These are phyloP conservation scores for Furcifer pardalis DNA, from an alignment of 2,797 vertebrate genomes.

Conservation along the genomic window DNA sequence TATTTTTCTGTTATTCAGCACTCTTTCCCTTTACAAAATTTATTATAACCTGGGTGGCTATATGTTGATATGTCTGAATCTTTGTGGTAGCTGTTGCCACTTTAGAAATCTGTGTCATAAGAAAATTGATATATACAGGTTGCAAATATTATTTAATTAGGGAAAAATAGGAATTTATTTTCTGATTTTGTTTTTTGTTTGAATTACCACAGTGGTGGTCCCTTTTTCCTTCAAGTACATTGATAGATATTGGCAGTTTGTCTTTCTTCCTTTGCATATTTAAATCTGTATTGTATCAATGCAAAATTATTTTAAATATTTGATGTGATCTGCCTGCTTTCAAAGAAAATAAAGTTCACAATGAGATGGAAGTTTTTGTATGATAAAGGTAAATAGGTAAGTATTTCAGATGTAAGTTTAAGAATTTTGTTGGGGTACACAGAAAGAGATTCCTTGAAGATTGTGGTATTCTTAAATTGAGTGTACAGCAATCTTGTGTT, in stretches of 20 bases:
- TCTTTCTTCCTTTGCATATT: background rate
- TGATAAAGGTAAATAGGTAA: no score
- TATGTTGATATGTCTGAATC: background rate
- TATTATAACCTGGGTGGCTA: background rate
- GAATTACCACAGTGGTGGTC: background rate
- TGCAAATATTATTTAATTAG: slow-evolving; percentile 3
- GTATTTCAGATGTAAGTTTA: no score
- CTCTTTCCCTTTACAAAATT: background rate
- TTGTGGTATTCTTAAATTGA: no score
- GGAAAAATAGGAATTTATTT: background rate
- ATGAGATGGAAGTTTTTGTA: background rate
- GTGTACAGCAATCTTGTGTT: no score
- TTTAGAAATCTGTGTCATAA: background rate
- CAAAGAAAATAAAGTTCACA: background rate
- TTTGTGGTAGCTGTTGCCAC: background rate
- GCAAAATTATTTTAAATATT: slow-evolving; percentile 8
- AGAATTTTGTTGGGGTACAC: no score
- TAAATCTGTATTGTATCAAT: slow-evolving; percentile 9
- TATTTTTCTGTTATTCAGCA: background rate
- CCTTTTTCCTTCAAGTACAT: background rate
- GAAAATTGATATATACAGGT: background rate
- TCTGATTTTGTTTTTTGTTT: background rate
- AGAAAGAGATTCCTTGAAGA: no score
- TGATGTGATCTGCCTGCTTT: background rate
- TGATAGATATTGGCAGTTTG: background rate